Evolutionary conservation across 2,888 invertebrate species (phyloP).

Genomic region (Sepiola atlantica): DNA sequence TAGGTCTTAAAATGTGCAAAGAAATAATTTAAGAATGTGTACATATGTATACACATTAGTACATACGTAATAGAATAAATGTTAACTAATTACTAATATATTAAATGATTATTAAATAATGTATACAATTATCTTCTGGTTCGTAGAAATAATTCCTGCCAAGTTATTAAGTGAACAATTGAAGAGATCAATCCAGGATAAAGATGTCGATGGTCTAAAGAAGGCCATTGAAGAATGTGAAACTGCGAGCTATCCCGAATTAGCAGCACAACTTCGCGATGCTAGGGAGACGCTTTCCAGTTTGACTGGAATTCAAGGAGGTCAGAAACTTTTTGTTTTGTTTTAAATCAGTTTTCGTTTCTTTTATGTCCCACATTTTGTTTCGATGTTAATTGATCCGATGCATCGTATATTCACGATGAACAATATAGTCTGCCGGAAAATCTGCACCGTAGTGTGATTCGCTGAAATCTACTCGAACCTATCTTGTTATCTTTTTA

Average conservation of each 20-base stretch:
- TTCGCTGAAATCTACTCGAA: too few relatives aligned
- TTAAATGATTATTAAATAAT: not conserved
- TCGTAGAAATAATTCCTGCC: not conserved
- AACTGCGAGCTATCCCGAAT: not conserved
- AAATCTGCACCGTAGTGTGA: not conserved
- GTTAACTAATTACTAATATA: not conserved
- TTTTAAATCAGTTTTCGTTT: not conserved
- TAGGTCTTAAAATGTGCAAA: too few relatives aligned
- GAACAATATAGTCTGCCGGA: not conserved
- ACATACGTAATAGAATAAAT: too few relatives aligned
- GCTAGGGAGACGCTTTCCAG: not conserved
- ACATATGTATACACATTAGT: not conserved
- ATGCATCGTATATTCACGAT: too few relatives aligned
- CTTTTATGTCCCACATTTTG: not conserved
- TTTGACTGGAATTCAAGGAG: not conserved
- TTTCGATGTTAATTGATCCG: too few relatives aligned
- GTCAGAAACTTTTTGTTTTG: not conserved
- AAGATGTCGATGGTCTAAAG: not conserved
- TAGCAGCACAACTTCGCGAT: not conserved
- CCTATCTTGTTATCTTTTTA: too few relatives aligned
- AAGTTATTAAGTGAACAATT: not conserved
- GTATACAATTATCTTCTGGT: not conserved
- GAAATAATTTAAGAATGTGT: too few relatives aligned
- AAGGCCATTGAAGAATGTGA: conserved; percentile 39
- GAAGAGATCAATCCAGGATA: not conserved